These are phyloP conservation scores for Belonocnema kinseyi DNA, from an alignment of 1,140 invertebrate genomes.

Conservation along the genomic window DNA sequence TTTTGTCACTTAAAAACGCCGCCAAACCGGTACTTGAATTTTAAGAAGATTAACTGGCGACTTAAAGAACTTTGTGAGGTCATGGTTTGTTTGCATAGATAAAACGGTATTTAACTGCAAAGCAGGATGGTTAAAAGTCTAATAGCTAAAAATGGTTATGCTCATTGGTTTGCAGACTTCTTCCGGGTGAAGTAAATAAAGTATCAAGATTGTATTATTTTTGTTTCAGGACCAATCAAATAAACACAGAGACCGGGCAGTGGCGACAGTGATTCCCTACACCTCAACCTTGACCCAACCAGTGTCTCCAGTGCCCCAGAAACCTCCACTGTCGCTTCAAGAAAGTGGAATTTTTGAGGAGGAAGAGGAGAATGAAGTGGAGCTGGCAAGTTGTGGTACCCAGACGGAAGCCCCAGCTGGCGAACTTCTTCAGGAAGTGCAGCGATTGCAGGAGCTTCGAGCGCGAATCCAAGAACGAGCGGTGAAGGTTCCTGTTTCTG, in stretches of 20 bases:
- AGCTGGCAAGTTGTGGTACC: conserved; percentile 63
- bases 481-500: conserved; percentile 51
- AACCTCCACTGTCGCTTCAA: conserved; percentile 69
- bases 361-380: conserved; percentile 58
- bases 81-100: conserved; percentile 1
- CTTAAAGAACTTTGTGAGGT: not conserved
- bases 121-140: not conserved
- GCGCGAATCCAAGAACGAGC: conserved; percentile 68
- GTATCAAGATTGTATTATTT: not conserved
- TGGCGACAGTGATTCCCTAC: conserved; percentile 70
- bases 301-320: conserved; percentile 57
- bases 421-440: conserved; percentile 68
- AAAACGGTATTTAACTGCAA: not conserved
- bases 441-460: conserved; percentile 66
- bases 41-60: not conserved
- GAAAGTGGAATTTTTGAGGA: conserved; percentile 77
- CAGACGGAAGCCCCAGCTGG: conserved; percentile 69
- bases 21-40: conserved; percentile 2
- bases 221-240: conserved; percentile 56
- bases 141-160: not conserved
- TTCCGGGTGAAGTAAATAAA: too few species aligned
- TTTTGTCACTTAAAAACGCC: not conserved
- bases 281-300: conserved; percentile 54
- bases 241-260: conserved; percentile 64
- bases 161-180: not conserved